A percentile compares a stretch with the other conserved stretches of the same genome.
Conservation (phyloP, 1,140 invertebrate species). For the Megalonaias nervosa region DNA sequence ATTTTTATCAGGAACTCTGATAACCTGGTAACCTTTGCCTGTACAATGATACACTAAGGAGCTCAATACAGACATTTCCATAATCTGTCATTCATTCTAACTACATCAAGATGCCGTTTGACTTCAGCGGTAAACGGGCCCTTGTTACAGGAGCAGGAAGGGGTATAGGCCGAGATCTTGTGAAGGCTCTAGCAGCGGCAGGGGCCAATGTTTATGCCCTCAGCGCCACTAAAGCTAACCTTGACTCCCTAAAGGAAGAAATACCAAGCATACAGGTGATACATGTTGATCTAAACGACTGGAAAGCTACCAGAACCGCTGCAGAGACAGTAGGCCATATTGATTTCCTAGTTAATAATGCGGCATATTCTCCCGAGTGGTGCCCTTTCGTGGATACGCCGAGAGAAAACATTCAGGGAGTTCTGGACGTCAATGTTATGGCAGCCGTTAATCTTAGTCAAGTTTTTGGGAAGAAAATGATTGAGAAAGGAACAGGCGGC, state of each 20-base stretch:
- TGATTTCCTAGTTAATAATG: constrained; percentile 88
- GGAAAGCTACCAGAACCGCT: constrained; percentile 79
- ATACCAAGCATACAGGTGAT: constrained; percentile 77
- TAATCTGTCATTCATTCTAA: no score
- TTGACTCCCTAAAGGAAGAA: constrained; percentile 15
- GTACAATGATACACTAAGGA: no score
- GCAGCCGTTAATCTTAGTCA: constrained; percentile 84
- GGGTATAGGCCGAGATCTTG: constrained; percentile 24
- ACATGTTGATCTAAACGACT: constrained; percentile 81
- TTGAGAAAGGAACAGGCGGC: constrained; percentile 77
- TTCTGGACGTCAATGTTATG: constrained; percentile 87
- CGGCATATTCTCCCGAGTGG: constrained; percentile 76
- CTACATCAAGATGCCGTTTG: constrained; percentile 14
- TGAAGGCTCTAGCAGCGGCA: constrained; percentile 1
- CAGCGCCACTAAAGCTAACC: neutral
- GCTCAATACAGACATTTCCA: no score
- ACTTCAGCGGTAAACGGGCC: constrained; percentile 23
- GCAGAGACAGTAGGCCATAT: constrained; percentile 75
- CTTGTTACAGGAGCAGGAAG: constrained; percentile 29
- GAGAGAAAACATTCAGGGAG: constrained; percentile 78
- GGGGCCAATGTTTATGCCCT: constrained; percentile 28
- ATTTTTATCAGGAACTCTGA: no score
- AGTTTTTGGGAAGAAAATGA: constrained; percentile 79
- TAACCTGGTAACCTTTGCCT: no score
- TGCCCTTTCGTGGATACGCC: constrained; percentile 78